A percentile compares a stretch with the other conserved stretches of the same genome.
Conservation (phyloP, 2,888 invertebrate genomes). For the Lepidochrysops patricia region DNA sequence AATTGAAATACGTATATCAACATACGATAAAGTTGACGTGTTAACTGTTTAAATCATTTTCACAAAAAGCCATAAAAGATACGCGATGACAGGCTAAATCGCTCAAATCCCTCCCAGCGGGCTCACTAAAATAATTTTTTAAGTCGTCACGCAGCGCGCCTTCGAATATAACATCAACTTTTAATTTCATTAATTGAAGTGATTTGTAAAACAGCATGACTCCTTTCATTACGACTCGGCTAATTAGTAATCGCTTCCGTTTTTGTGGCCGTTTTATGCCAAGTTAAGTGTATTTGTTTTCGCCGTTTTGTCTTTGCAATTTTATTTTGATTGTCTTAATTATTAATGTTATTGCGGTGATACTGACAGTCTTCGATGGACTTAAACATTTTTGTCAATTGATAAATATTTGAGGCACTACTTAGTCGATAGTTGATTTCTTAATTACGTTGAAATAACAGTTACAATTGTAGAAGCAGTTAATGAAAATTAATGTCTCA, state of each 20-base stretch:
- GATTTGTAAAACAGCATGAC: constrained; percentile 75
- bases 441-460: too few species aligned
- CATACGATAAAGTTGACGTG: neutral
- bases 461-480: neutral
- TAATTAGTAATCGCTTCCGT: constrained; percentile 73
- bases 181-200: constrained; percentile 74
- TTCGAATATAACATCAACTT: constrained; percentile 61
- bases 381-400: too few species aligned
- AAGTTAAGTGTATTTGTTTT: constrained; percentile 34
- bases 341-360: neutral
- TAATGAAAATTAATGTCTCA: neutral
- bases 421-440: too few species aligned
- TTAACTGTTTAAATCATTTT: neutral
- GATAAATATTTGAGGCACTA: too few species aligned
- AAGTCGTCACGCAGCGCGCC: constrained; percentile 50
- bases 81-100: constrained; percentile 2
- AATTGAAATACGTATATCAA: too few species aligned
- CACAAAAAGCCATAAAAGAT: neutral
- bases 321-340: neutral
- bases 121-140: constrained; percentile 23
- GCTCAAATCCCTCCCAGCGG: neutral
- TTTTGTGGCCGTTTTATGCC: constrained; percentile 45
- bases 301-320: neutral
- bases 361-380: neutral
- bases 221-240: constrained; percentile 72